Conservation (phyloP, 2,888 invertebrate genomes). For the Argynnis bischoffii region DNA sequence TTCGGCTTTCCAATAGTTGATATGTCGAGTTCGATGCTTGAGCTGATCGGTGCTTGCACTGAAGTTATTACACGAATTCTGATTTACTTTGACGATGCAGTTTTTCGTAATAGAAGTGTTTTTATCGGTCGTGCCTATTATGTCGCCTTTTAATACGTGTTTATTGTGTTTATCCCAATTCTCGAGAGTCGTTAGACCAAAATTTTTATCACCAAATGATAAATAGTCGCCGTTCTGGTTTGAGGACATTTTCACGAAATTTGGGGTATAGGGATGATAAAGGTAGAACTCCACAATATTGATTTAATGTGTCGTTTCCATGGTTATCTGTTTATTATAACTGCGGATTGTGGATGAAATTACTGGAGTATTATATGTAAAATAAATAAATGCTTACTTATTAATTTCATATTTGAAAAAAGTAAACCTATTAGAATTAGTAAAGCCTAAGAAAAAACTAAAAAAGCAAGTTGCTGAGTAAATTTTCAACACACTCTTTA, state of each 20-base stretch:
- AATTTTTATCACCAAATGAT: slow-evolving; percentile 64
- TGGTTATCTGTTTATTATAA: background rate
- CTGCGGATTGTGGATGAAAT: too few relatives aligned
- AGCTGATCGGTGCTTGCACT: slow-evolving; percentile 71
- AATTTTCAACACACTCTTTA: too few relatives aligned
- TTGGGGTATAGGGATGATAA: background rate
- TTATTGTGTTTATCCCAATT: slow-evolving; percentile 71
- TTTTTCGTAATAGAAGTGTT: slow-evolving; percentile 74
- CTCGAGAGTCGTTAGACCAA: slow-evolving; percentile 58
- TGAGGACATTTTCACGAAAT: slow-evolving; percentile 50
- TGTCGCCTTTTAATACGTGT: slow-evolving; percentile 67
- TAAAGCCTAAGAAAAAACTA: too few relatives aligned
- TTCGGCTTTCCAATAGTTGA: slow-evolving; percentile 75
- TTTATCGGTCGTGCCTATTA: slow-evolving; percentile 65
- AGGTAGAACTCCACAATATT: background rate
- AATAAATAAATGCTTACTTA: too few relatives aligned
- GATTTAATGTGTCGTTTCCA: background rate
- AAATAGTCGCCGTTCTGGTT: slow-evolving; percentile 64
- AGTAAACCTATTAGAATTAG: too few relatives aligned
- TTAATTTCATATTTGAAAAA: too few relatives aligned
- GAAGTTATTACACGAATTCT: slow-evolving; percentile 68
- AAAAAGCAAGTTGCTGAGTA: too few relatives aligned
- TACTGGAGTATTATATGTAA: background rate
- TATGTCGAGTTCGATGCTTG: slow-evolving; percentile 66
- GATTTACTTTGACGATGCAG: slow-evolving; percentile 73